phyloP scores from a whole-genome alignment of 2,888 invertebrate species.

The Perdita meconis region DNA sequence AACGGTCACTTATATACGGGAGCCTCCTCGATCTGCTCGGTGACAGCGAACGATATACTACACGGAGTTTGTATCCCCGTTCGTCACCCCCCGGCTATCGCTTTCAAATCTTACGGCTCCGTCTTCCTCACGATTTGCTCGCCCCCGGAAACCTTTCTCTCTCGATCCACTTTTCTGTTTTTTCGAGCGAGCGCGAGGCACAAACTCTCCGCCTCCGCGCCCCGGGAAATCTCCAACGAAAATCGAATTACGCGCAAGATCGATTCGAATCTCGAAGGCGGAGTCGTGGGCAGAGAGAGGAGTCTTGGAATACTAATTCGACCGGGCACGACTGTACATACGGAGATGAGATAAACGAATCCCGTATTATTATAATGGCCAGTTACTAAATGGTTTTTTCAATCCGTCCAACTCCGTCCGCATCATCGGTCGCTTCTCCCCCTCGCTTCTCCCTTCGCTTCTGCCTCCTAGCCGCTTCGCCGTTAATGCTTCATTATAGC shows the following conservation, averaged over 20 bases:
- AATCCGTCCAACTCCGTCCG: slow-evolving; percentile 76
- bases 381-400: slow-evolving; percentile 84
- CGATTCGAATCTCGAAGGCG: background rate
- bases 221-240: background rate
- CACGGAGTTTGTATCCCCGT: slow-evolving; percentile 29
- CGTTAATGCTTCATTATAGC: slow-evolving; percentile 83
- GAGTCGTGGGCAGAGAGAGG: background rate
- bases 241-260: background rate
- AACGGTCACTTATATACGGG: slow-evolving; percentile 47
- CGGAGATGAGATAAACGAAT: slow-evolving; percentile 82
- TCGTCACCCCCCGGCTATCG: slow-evolving; percentile 31
- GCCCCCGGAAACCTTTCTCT: background rate
- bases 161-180: background rate
- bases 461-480: slow-evolving; percentile 63
- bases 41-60: slow-evolving; percentile 53
- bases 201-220: background rate
- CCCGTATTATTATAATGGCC: slow-evolving; percentile 84
- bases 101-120: background rate
- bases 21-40: slow-evolving; percentile 33
- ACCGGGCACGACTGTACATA: slow-evolving; percentile 76
- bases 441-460: slow-evolving; percentile 23
- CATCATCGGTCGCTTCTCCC: slow-evolving; percentile 66
- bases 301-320: slow-evolving; percentile 26
- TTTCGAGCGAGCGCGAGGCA: background rate
- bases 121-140: background rate